Evolutionary conservation across 2,888 invertebrate genomes (phyloP).

Genomic region (Chymomyza amoena): DNA sequence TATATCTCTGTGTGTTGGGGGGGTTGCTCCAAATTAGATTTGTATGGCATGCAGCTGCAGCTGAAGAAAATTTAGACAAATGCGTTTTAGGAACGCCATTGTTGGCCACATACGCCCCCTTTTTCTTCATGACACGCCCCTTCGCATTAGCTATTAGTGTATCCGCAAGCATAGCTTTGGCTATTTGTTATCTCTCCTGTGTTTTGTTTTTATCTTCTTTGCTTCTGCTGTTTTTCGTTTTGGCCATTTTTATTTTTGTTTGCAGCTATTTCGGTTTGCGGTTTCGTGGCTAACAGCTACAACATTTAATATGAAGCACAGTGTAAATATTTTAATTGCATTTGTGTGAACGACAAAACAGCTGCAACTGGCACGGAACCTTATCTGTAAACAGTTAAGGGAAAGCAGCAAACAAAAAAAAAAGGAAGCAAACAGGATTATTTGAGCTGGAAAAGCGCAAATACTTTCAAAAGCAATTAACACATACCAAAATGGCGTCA

Average conservation of each 20-base stretch:
- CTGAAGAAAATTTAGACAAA: constrained; percentile 27
- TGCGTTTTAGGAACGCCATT: constrained; percentile 28
- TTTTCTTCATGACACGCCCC: too few relatives aligned
- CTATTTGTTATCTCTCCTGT: constrained; percentile 63
- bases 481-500: not conserved
- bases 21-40: constrained; percentile 36
- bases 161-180: constrained; percentile 8
- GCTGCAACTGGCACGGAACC: constrained; percentile 36
- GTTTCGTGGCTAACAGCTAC: constrained; percentile 11
- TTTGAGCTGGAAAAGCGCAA: not conserved
- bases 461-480: not conserved
- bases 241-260: not conserved
- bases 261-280: constrained; percentile 12
- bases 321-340: constrained; percentile 58
- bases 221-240: not conserved
- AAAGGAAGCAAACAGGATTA: not conserved
- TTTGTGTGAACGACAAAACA: constrained; percentile 35
- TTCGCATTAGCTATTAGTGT: not conserved
- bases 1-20: not conserved
- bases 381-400: too few relatives aligned
- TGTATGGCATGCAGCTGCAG: constrained; percentile 20
- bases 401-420: too few relatives aligned
- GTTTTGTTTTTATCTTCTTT: constrained; percentile 16
- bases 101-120: constrained; percentile 9
- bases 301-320: constrained; percentile 24